Evolutionary conservation across 2,797 vertebrate genomes (phyloP), one percentile per base, ranked within the genome.

Genomic region (Tauraco hartlaubi): DNA sequence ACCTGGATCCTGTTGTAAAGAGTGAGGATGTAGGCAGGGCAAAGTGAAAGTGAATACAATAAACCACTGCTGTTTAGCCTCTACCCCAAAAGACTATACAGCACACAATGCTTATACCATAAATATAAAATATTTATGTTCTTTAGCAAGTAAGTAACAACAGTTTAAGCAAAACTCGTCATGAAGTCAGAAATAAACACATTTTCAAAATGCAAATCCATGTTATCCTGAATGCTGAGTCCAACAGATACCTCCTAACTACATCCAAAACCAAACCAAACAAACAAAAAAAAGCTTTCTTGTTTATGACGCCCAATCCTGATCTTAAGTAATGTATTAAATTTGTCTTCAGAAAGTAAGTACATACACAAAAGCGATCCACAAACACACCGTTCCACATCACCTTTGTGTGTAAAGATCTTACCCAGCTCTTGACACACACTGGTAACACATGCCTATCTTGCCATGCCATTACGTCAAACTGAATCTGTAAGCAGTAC

Each of bases 11-110:
- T 74, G 4, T n/a, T 76, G 31, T 51, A 72, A 91, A 88, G 39
- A 85, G n/a, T 35, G 41, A 76, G 25, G 84, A 62, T 2, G 14
- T 2, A 72, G 56, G 31, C 22, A 88, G n/a, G 54, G 54, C 20
- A 52, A 81, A 91, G 94, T 69, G 76, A 69, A 92, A 88, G 15
- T 9, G 48, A 87, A 81, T 44, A 54, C 20, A 96, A 71, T 14
- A 78, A 92, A 83, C 3, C 4, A 6, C 28, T 71, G 41, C 21
- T 63, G 28, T 46, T 89, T 55, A 80, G 78, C 14, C 31, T 56
- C 48, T 56, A 41, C 6, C 6, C 11, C 43, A 28, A 74, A 81
- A 64, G 20, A 81, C 56, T n/a, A 67, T 8, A 19, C 6, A 66
- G 22, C 18, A 79, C 55, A 41, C 28, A 61, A 46, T 2, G 4